Evolutionary conservation across 1,140 invertebrate genomes (phyloP), one percentile per base, ranked within the genome.

Genomic region (Brachionus sp.): DNA sequence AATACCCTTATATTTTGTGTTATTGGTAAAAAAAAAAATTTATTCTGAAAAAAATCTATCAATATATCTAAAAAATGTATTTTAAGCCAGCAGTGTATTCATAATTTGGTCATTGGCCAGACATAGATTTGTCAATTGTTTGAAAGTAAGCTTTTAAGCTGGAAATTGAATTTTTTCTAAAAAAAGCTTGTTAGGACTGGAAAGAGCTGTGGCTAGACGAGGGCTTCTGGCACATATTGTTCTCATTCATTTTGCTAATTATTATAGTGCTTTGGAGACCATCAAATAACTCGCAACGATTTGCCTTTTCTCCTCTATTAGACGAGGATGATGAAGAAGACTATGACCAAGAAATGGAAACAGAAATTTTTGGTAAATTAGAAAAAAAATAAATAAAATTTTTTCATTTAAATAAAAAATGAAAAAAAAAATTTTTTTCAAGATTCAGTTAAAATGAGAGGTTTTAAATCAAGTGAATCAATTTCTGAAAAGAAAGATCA

Each of bases 221-320:
- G 84, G 95, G 94, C 3, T 97, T 94, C 88, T 97, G 95, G 95
- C 95, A 95, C 88, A 91, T 97, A 23, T 89, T 96, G 19, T 97
- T 97, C 88, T 95, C 93, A 19, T 90, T 93, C 62, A 92, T 97
- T 82, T 90, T 97, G 23, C 88, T 95, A 44, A 94, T 95, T 12
- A 97, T 97, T 84, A 97, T 97, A 93, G 92, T 97, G 84, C 90
- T 97, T 39, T 97, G 95, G 95, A 89, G 95, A 84, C 95, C 95
- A 4, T 95, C 94, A 3, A 94, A 94, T 86, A 97, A 97, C 87
- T 97, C 97, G 89, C 95, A 97, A 89, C 91, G 94, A 84, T 97
- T 96, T 90, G 95, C 95, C 3, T 97, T 97, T 89, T 95, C 94
- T 7, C 94, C 95, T 53, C 90, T 97, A 23, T 89, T 96, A 6